phyloP scores from a whole-genome alignment of 1,140 invertebrate genomes.

The Stegodyphus dumicola region DNA sequence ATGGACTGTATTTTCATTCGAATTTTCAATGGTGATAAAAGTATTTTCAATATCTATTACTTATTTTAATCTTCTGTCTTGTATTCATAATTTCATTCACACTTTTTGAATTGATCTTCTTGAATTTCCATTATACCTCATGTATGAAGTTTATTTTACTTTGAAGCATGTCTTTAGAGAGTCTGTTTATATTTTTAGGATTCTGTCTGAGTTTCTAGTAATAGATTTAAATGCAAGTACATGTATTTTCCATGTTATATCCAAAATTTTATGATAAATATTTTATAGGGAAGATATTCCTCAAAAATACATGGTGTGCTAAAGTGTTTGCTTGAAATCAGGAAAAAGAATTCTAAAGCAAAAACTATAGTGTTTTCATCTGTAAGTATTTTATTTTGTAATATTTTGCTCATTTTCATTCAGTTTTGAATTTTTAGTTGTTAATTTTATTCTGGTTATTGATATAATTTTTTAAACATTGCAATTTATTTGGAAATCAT shows the following conservation, averaged over 20 bases:
- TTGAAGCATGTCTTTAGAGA: not conserved
- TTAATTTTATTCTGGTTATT: too few relatives aligned
- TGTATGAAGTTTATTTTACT: not conserved
- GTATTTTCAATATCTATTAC: too few relatives aligned
- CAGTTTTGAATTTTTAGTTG: not conserved
- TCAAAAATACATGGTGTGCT: conserved; percentile 81
- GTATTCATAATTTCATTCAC: too few relatives aligned
- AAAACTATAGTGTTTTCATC: conserved; percentile 82
- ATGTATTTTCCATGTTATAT: not conserved
- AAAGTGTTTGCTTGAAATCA: conserved; percentile 73
- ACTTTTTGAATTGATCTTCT: too few relatives aligned
- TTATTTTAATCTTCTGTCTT: too few relatives aligned
- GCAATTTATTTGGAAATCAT: too few relatives aligned
- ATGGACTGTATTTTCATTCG: too few relatives aligned
- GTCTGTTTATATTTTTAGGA: not conserved
- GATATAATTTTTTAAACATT: too few relatives aligned
- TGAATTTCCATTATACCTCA: too few relatives aligned
- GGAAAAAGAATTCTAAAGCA: conserved; percentile 71
- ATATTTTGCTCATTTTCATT: not conserved
- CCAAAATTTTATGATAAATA: not conserved
- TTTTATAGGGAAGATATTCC: conserved; percentile 74
- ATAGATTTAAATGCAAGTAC: conserved; percentile 18
- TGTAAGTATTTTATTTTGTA: conserved; percentile 67
- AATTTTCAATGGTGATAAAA: too few relatives aligned
- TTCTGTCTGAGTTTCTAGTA: conserved; percentile 28